These are phyloP conservation scores for Magallana ariakensis DNA, from an alignment of 1,140 invertebrate genomes.

Conservation along the genomic window DNA sequence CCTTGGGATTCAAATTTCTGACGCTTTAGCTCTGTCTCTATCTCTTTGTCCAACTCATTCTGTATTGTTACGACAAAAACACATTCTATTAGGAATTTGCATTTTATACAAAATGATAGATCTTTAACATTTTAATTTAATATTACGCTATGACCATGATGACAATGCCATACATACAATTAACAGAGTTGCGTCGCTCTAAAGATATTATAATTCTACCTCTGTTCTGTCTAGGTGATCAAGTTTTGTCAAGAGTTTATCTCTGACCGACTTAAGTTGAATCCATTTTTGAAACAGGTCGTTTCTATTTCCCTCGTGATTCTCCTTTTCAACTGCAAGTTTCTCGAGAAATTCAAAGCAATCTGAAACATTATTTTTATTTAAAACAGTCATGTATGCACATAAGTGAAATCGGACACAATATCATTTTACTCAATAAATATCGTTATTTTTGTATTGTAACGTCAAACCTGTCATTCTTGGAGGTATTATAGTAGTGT, in stretches of 20 bases:
- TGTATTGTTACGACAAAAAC: neutral
- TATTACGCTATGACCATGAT: neutral
- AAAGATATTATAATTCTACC: neutral
- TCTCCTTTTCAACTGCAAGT: neutral
- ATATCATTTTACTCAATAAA: too few species aligned
- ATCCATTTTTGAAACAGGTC: constrained; percentile 12
- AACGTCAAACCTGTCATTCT: too few species aligned
- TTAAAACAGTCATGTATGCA: too few species aligned
- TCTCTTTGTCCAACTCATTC: neutral
- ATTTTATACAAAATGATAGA: neutral
- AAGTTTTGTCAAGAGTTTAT: neutral
- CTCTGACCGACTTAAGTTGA: neutral
- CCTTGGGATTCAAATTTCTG: neutral
- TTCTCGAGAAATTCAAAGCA: constrained; percentile 22
- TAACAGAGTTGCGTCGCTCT: neutral
- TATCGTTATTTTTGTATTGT: too few species aligned
- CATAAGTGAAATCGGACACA: too few species aligned
- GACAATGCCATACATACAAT: neutral
- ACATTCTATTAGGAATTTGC: neutral
- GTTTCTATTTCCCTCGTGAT: neutral
- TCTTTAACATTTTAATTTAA: neutral
- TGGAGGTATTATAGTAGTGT: constrained; percentile 7
- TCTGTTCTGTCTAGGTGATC: neutral
- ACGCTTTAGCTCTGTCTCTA: neutral
- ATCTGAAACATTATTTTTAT: neutral